phyloP scores from a whole-genome alignment of 1,140 invertebrate genomes.

The Tribolium castaneum region DNA sequence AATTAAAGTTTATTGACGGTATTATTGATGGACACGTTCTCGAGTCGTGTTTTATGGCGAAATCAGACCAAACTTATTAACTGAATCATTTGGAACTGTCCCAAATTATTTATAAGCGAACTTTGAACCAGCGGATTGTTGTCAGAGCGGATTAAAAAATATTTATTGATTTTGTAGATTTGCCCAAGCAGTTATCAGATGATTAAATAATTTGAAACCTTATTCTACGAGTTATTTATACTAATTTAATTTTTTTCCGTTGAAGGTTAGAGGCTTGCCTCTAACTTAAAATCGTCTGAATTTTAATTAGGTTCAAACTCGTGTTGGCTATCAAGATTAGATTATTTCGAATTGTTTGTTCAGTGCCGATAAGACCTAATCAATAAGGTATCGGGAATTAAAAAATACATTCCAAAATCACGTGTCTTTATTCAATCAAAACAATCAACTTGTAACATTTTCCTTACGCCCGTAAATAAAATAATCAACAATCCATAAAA shows the following conservation, averaged over 20 bases:
- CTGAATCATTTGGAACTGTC: neutral
- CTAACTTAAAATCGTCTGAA: neutral
- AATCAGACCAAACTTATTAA: neutral
- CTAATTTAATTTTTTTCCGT: neutral
- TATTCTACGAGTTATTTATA: neutral
- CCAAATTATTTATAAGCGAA: conserved; percentile 16
- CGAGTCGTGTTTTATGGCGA: neutral
- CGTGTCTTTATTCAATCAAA: neutral
- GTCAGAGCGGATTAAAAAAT: neutral
- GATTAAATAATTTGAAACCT: neutral
- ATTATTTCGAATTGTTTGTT: neutral
- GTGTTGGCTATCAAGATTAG: neutral
- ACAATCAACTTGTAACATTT: neutral
- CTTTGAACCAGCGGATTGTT: neutral
- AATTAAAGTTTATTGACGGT: conserved; percentile 18
- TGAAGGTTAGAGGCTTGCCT: neutral
- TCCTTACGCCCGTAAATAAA: neutral
- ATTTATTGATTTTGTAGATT: neutral
- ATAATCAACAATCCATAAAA: conserved; percentile 60
- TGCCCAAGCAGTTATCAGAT: neutral
- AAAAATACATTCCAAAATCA: conserved; percentile 2
- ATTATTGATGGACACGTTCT: conserved; percentile 6
- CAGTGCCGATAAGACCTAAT: neutral
- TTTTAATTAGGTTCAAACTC: neutral
- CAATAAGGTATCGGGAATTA: neutral